phyloP scores from a whole-genome alignment of 2,888 invertebrate species.

The Stenodema calcarata region DNA sequence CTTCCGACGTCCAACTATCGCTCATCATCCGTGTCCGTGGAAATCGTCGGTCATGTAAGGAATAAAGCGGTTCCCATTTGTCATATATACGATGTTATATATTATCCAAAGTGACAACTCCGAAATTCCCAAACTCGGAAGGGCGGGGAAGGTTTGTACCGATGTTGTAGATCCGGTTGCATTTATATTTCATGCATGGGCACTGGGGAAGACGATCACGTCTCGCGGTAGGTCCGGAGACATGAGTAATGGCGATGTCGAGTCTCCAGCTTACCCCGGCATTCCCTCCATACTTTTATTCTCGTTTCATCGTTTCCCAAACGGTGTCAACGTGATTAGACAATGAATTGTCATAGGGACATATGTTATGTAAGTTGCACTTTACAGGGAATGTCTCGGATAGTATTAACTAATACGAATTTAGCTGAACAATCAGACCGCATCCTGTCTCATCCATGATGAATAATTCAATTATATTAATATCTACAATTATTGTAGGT shows the following conservation, averaged over 20 bases:
- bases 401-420: too few relatives aligned
- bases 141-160: not conserved
- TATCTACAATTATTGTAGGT: too few relatives aligned
- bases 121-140: not conserved
- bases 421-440: too few relatives aligned
- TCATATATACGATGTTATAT: constrained; percentile 14
- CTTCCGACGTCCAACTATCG: too few relatives aligned
- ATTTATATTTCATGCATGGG: constrained; percentile 40
- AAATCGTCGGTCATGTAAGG: constrained; percentile 19
- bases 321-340: not conserved
- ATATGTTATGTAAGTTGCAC: too few relatives aligned
- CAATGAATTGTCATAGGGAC: too few relatives aligned
- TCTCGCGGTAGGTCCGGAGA: not conserved
- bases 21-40: not conserved
- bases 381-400: too few relatives aligned
- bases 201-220: constrained; percentile 28
- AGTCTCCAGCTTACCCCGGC: not conserved
- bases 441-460: too few relatives aligned
- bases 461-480: too few relatives aligned
- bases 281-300: not conserved
- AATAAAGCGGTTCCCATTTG: not conserved
- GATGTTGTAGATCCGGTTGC: constrained; percentile 11
- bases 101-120: constrained; percentile 12
- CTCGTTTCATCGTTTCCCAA: not conserved
- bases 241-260: constrained; percentile 21